Base-by-base conservation (phyloP, 2,113 vertebrate genomes). In the Semicossyphus pulcher region DNA sequence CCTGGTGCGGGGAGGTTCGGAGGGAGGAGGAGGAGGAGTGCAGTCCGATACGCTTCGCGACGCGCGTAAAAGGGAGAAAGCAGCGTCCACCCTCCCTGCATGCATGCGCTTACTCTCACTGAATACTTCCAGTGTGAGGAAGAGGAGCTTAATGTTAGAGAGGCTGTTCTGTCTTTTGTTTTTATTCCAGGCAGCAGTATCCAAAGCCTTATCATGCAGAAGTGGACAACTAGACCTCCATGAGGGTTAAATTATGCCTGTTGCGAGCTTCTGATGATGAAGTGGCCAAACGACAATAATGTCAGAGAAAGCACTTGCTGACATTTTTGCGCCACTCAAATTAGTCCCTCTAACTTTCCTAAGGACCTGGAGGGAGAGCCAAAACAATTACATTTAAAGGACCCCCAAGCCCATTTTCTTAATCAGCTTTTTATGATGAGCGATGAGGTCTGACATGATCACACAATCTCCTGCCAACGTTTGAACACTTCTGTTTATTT, bases 1-100 rank as follows among this genome's bases (percentile, higher is more conserved):
- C 20, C 49, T 25, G 45, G 44, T n/a, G 75, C 41, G 26, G 37
- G 42, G 36, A 59, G 64, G 64, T 56, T 69, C 14, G 10, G 47
- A 31, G 54, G 64, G 58, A 29, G 42, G 61, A 59, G 67, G 64
- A 53, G 41, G 73, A 51, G 73, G 76, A 68, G 78, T 47, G 52
- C 62, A 32, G 65, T 49, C 54, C 45, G 57, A 15, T 32, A 4
- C 63, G 76, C 84, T 63, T 62, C 29, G 44, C 66, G 4, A 15
- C 64, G 82, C 74, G 80, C 80, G 71, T 52, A 64, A 16, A 47
- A 12, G 32, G 6, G 48, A 52, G 32, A 39, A 5, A 44, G 5
- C 16, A n/a, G 66, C 73, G 71, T 74, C 66, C 72, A 44, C 75
- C 76, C 80, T 23, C 72, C 29, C 39, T 11, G 25, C 7, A 3